These are phyloP conservation scores for Scarus forsteni DNA, from an alignment of 2,797 vertebrate species.

Conservation along the genomic window DNA sequence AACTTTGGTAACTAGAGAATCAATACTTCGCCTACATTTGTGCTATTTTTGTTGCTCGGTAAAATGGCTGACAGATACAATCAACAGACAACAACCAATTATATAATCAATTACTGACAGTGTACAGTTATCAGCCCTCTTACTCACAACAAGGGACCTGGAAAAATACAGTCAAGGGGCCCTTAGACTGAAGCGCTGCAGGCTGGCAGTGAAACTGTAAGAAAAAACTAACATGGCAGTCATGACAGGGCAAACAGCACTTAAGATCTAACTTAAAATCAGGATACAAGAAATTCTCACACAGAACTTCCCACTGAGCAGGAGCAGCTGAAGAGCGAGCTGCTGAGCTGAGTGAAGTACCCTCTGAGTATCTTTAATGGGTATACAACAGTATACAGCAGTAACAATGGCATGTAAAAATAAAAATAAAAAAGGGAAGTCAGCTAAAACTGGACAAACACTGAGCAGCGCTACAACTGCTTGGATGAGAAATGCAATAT, in stretches of 20 bases:
- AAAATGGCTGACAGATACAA: constrained; percentile 50
- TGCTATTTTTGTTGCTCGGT: constrained; percentile 20
- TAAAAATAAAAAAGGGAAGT: constrained; percentile 29
- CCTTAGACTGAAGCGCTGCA: constrained; percentile 23
- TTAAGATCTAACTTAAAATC: constrained; percentile 14
- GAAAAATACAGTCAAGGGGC: constrained; percentile 2
- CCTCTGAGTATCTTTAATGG: constrained; percentile 54
- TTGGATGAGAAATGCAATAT: constrained; percentile 84
- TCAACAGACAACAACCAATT: constrained; percentile 42
- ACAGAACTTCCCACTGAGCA: constrained; percentile 61
- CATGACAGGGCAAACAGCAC: constrained; percentile 19
- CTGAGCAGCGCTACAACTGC: constrained; percentile 77
- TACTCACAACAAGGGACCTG: constrained; percentile 5
- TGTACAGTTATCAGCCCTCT: constrained; percentile 13
- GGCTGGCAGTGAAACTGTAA: background rate
- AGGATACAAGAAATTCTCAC: constrained; percentile 58
- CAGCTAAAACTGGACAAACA: constrained; percentile 78
- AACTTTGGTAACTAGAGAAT: constrained; percentile 82
- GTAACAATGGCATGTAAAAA: constrained; percentile 47
- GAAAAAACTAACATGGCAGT: constrained; percentile 10
- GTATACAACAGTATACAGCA: constrained; percentile 90
- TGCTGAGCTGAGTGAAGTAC: constrained; percentile 51
- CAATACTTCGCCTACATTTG: constrained; percentile 36
- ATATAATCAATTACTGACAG: constrained; percentile 14
- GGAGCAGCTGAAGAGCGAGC: constrained; percentile 25